Conservation (phyloP, 2,888 invertebrate genomes). For the Zygothrica quintamaculata region DNA sequence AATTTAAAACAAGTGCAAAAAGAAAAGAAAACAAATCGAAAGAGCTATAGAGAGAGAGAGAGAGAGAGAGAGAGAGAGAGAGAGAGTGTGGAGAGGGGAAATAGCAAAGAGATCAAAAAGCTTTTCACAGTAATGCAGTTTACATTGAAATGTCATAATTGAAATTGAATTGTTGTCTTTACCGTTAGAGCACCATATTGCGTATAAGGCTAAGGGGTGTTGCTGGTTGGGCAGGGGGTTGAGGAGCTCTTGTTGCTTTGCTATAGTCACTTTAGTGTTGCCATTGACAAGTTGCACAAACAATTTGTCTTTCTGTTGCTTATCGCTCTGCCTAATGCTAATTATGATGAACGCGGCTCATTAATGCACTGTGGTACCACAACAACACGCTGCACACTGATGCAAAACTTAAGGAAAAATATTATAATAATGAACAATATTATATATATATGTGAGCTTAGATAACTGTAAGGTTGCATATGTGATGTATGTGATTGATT, state of each 20-base stretch:
- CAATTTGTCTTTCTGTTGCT: slow-evolving; percentile 45
- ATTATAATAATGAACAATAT: neutral
- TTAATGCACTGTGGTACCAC: slow-evolving; percentile 24
- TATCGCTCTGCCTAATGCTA: slow-evolving; percentile 68
- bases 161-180: slow-evolving; percentile 74
- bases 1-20: slow-evolving; percentile 12
- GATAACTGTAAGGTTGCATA: too few relatives aligned
- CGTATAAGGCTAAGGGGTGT: slow-evolving; percentile 13
- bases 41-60: neutral
- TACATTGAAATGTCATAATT: slow-evolving; percentile 81
- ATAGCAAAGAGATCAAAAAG: neutral
- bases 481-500: too few relatives aligned
- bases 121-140: slow-evolving; percentile 56
- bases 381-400: slow-evolving; percentile 20
- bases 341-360: slow-evolving; percentile 61
- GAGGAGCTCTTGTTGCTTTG: neutral
- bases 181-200: slow-evolving; percentile 52
- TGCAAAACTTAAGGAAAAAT: slow-evolving; percentile 2
- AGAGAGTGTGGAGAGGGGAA: neutral
- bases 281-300: slow-evolving; percentile 51
- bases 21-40: too few relatives aligned
- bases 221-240: slow-evolving; percentile 10
- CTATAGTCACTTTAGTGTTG: slow-evolving; percentile 14
- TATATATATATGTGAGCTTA: too few relatives aligned
- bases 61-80: neutral